Evolutionary conservation across 2,888 invertebrate genomes (phyloP).

Genomic region (Acronicta alni): DNA sequence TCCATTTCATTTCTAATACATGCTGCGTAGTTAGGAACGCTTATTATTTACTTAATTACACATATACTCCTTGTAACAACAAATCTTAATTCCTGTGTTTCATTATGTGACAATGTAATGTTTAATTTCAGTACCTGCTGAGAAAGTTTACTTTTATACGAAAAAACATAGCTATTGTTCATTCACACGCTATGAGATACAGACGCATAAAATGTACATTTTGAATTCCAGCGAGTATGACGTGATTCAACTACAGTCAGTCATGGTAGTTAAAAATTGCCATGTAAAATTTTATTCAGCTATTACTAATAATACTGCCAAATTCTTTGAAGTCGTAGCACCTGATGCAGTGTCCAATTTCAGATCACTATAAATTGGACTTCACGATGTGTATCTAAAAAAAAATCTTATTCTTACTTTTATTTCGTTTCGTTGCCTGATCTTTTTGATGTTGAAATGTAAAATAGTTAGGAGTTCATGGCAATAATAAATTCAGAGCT

Average conservation of each 20-base stretch:
- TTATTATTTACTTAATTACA: not conserved
- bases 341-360: constrained; percentile 27
- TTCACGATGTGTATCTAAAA: constrained; percentile 49
- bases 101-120: too few relatives aligned
- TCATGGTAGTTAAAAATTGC: constrained; percentile 40
- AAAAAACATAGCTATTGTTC: constrained; percentile 41
- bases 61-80: too few relatives aligned
- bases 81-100: too few relatives aligned
- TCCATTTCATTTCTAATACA: constrained; percentile 22
- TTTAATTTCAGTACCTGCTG: not conserved
- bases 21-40: constrained; percentile 21
- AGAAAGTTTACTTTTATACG: constrained; percentile 23
- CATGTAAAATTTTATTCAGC: constrained; percentile 52
- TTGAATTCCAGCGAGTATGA: constrained; percentile 49
- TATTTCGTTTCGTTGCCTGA: too few relatives aligned
- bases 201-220: constrained; percentile 42
- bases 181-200: constrained; percentile 50
- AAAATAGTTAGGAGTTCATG: not conserved
- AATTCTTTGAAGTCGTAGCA: constrained; percentile 28
- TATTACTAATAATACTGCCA: constrained; percentile 33
- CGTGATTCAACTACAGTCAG: constrained; percentile 31
- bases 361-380: constrained; percentile 32
- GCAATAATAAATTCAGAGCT: too few relatives aligned
- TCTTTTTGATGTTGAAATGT: constrained; percentile 23
- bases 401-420: constrained; percentile 27